A percentile compares a stretch with the other conserved stretches of the same genome.
phyloP scores from a whole-genome alignment of 2,888 invertebrate genomes.

The Flexamia atlantica region DNA sequence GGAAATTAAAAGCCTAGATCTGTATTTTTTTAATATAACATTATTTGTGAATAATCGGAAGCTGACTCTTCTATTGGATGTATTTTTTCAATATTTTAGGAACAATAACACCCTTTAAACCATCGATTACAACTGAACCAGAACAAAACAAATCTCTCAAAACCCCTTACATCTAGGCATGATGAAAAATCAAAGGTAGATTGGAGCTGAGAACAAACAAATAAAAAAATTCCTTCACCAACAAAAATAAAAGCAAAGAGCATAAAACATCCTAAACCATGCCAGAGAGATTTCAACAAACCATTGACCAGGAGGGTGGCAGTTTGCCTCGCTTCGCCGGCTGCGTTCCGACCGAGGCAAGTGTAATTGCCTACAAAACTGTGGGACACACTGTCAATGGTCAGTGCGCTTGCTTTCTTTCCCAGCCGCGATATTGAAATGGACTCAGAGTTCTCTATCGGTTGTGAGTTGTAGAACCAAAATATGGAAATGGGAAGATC shows the following conservation, averaged over 20 bases:
- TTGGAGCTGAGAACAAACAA: not conserved
- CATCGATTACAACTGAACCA: too few species aligned
- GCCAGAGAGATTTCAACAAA: constrained; percentile 61
- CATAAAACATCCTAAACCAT: constrained; percentile 30
- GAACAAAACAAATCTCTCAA: too few species aligned
- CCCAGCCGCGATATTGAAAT: constrained; percentile 73
- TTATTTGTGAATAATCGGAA: too few species aligned
- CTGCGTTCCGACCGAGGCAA: constrained; percentile 73
- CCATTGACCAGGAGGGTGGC: constrained; percentile 70
- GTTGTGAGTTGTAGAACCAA: constrained; percentile 72
- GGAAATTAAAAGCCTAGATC: too few species aligned
- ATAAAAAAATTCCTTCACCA: constrained; percentile 7
- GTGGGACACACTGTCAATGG: constrained; percentile 70
- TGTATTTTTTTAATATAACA: too few species aligned
- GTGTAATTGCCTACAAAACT: constrained; percentile 74
- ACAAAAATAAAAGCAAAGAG: not conserved
- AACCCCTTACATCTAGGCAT: too few species aligned
- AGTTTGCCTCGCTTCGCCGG: constrained; percentile 72
- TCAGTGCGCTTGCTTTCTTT: constrained; percentile 71
- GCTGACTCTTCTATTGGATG: too few species aligned
- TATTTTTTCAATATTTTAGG: too few species aligned
- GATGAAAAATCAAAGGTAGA: not conserved
- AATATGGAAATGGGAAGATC: constrained; percentile 75
- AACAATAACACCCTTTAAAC: too few species aligned
- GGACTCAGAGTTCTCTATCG: constrained; percentile 68